Base-by-base conservation (phyloP, 2,797 vertebrate species). In the Dallia pectoralis region DNA sequence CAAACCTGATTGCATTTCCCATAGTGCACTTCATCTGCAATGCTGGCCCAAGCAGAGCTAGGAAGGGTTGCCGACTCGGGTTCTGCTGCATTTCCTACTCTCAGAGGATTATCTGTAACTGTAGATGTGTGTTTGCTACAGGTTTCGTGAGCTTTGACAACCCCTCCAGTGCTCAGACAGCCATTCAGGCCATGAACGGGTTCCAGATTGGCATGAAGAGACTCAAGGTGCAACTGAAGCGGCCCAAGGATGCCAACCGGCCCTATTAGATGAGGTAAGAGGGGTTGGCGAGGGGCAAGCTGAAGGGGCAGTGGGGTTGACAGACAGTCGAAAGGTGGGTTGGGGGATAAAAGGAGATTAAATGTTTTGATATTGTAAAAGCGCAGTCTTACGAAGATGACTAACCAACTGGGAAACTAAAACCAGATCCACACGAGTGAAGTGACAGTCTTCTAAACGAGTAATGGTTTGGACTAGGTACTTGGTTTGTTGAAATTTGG, bases 151-250 rank as follows among this genome's bases (percentile, higher is more conserved):
- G 97, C 87, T 99, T 99, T 68, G 97, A 98, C 94, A 99, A 99
- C 94, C 97, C 97, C 0, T 94, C 96, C 83, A 98, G 97, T 63
- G 97, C 97, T 87, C 97, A 99, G 94, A 96, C 97, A n/a, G 97
- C 97, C 92, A 99, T 99, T 89, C 97, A 98, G 89, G 95, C 97
- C 90, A 99, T 99, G 97, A 99, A 99, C 76, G 97, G 97, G 89
- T 99, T 99, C 92, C 97, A 98, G 88, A 99, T 98, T 36, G 97
- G 97, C 89, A 99, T 99, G 97, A 99, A 99, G 94, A 95, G 97
- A 90, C 96, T 99, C 91, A 99, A 99, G 93, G 97, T 99, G 83
- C 97, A 99, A 93, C 94, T 99, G 87, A 99, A 99, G 92, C 92
- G 97, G 92, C 97, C 97, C 67, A 98, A 99, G 93, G 97, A 99